A percentile compares a stretch with the other conserved stretches of the same genome.
These are phyloP conservation scores for Microchirus variegatus DNA, from an alignment of 2,797 vertebrate species.

Conservation along the genomic window DNA sequence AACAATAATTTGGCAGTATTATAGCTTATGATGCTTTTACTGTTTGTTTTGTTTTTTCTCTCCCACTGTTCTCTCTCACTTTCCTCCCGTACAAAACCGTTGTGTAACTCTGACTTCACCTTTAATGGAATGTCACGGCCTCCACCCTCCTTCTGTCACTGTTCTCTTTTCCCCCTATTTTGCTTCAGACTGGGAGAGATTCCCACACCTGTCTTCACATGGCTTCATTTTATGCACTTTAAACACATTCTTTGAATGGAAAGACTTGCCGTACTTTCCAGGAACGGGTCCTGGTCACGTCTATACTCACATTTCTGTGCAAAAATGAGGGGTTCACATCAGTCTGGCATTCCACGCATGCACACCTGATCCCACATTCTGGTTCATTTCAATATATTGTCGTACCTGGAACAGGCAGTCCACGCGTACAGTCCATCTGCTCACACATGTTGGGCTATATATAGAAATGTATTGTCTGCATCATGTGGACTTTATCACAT, in stretches of 20 bases:
- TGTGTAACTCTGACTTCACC: conserved; percentile 51
- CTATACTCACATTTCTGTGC: no score
- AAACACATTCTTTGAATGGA: conserved; percentile 30
- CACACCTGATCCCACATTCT: no score
- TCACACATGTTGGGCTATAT: no score
- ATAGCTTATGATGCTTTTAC: conserved; percentile 47
- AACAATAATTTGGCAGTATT: conserved; percentile 52
- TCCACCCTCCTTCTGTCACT: conserved; percentile 29
- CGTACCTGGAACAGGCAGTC: no score
- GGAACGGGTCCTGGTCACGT: background rate
- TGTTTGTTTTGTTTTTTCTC: conserved; percentile 16
- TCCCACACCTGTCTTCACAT: conserved; percentile 59
- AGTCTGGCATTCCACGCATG: no score
- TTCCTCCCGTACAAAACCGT: conserved; percentile 38
- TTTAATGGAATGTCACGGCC: conserved; percentile 46
- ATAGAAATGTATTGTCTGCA: no score
- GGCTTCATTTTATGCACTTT: conserved; percentile 35
- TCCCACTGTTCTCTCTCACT: conserved; percentile 20
- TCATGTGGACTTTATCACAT: no score
- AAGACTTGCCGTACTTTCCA: background rate
- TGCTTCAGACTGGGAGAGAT: conserved; percentile 38
- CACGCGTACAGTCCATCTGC: no score
- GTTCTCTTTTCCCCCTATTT: conserved; percentile 19
- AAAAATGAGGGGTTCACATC: no score
- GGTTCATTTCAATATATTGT: no score